Conservation (phyloP, 2,113 vertebrate genomes). For the Anoplopoma fimbria region DNA sequence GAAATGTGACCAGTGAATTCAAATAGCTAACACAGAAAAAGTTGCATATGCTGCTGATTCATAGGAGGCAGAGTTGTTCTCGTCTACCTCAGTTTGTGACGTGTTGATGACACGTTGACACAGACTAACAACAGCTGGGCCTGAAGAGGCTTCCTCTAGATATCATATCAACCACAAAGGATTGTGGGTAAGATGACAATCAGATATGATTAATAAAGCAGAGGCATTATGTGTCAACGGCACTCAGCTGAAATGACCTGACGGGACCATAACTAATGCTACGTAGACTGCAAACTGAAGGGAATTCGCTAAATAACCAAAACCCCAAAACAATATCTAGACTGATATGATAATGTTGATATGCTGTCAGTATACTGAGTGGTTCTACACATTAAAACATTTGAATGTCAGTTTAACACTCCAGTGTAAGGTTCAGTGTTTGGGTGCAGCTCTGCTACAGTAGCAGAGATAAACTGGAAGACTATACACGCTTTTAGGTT, state of each 20-base stretch:
- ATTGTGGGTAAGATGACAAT: not conserved
- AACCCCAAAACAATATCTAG: not conserved
- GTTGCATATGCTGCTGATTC: not conserved
- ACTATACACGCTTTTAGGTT: not conserved
- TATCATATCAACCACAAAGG: not conserved
- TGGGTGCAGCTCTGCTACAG: too few species aligned
- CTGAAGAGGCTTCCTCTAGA: not conserved
- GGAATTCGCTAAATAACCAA: not conserved
- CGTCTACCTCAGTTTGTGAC: not conserved
- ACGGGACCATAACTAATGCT: not conserved
- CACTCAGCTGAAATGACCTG: not conserved
- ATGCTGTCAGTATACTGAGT: not conserved
- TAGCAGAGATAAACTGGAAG: not conserved
- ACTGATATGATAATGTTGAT: not conserved
- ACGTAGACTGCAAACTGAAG: not conserved
- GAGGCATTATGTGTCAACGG: not conserved
- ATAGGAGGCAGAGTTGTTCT: too few species aligned
- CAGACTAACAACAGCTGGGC: not conserved
- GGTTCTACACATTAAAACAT: not conserved
- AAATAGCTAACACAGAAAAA: not conserved
- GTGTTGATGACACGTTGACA: not conserved
- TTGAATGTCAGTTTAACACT: not conserved
- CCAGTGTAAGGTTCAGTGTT: not conserved
- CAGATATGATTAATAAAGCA: not conserved
- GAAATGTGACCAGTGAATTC: too few species aligned